Conservation (phyloP, 2,113 vertebrate genomes). For the Ramphastos sulfuratus region DNA sequence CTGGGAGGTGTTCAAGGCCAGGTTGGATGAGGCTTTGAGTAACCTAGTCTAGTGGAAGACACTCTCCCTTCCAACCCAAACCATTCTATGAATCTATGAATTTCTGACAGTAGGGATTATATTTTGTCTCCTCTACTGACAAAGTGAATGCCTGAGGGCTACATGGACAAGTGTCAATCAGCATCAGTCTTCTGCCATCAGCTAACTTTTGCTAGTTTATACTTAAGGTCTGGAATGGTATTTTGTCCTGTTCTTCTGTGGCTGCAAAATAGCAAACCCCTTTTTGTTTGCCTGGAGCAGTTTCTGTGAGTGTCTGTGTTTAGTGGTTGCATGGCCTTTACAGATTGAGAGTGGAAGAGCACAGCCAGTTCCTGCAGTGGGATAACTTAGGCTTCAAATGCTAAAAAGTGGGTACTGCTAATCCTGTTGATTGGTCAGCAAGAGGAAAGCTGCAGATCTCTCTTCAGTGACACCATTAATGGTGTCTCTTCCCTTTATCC, state of each 20-base stretch:
- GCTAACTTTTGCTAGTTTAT: background rate
- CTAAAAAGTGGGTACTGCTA: background rate
- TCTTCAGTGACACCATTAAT: background rate
- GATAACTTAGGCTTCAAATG: background rate
- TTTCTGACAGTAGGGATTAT: background rate
- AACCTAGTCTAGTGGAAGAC: no score
- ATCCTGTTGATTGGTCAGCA: background rate
- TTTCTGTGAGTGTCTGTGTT: background rate
- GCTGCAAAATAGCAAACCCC: background rate
- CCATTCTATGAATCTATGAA: no score
- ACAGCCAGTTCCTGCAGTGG: background rate
- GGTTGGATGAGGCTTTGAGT: no score
- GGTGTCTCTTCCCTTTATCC: background rate
- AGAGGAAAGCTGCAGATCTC: background rate
- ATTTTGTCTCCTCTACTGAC: background rate
- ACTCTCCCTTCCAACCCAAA: no score
- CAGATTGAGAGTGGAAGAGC: background rate
- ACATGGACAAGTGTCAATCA: accelerated
- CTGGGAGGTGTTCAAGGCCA: no score
- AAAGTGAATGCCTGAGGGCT: background rate
- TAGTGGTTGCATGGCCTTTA: background rate
- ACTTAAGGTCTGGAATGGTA: background rate
- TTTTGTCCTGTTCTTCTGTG: background rate
- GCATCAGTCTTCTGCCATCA: background rate
- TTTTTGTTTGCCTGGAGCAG: background rate